A percentile compares a stretch with the other conserved stretches of the same genome.
Conservation (phyloP, 2,888 invertebrate genomes). For the Ceramica pisi region DNA sequence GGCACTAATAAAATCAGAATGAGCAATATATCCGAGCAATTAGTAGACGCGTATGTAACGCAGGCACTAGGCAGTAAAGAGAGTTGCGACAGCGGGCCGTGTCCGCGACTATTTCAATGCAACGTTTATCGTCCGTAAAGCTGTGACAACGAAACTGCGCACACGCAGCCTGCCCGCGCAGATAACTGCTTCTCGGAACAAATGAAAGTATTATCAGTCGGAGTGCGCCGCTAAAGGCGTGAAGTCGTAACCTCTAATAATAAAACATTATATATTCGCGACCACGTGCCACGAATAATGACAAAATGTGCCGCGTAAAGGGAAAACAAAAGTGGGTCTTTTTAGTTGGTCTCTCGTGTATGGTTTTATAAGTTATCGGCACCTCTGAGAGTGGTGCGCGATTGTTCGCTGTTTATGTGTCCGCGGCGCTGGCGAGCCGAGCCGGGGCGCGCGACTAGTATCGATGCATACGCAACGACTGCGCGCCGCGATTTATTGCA, state of each 20-base stretch:
- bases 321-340: constrained; percentile 85
- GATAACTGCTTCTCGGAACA: constrained; percentile 88
- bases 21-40: constrained; percentile 50
- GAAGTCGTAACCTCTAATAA: constrained; percentile 88
- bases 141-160: constrained; percentile 68
- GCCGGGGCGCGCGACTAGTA: constrained; percentile 62
- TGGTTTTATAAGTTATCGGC: constrained; percentile 84
- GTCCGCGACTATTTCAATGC: constrained; percentile 65
- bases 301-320: constrained; percentile 83
- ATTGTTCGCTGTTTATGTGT: constrained; percentile 75
- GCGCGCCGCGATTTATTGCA: constrained; percentile 59
- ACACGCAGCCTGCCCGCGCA: constrained; percentile 67
- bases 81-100: constrained; percentile 55
- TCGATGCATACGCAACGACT: constrained; percentile 60
- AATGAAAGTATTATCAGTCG: constrained; percentile 88
- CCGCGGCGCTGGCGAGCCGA: constrained; percentile 60
- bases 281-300: constrained; percentile 89
- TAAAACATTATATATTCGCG: constrained; percentile 90
- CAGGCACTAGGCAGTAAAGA: constrained; percentile 53
- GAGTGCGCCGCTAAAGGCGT: constrained; percentile 84
- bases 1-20: constrained; percentile 21
- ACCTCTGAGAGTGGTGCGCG: constrained; percentile 74
- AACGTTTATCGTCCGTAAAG: constrained; percentile 67
- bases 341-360: constrained; percentile 77
- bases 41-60: constrained; percentile 59